A percentile compares a stretch with the other conserved stretches of the same genome.
phyloP scores from a whole-genome alignment of 2,888 invertebrate species.

The Campoletis raptor region DNA sequence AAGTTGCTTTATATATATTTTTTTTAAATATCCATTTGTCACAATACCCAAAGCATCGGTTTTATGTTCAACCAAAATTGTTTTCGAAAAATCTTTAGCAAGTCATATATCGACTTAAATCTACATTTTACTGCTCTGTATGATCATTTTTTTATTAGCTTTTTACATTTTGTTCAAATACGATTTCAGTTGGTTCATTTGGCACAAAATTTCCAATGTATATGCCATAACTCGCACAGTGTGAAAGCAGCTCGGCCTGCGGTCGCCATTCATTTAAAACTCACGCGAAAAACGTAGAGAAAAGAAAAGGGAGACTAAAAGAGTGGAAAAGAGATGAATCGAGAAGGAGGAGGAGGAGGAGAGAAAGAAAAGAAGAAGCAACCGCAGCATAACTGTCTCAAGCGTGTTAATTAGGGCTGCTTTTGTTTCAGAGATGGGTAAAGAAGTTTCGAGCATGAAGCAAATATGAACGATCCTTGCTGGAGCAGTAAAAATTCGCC shows the following conservation, averaged over 20 bases:
- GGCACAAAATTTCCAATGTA: constrained; percentile 16
- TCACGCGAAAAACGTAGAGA: constrained; percentile 72
- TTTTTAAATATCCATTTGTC: not conserved
- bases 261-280: constrained; percentile 71
- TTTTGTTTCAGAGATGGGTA: constrained; percentile 78
- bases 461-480: constrained; percentile 79
- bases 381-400: constrained; percentile 76
- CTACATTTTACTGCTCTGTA: not conserved
- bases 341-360: not conserved
- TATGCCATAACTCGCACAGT: constrained; percentile 1
- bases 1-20: too few relatives aligned
- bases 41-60: not conserved
- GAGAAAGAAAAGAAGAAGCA: constrained; percentile 65
- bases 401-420: constrained; percentile 83
- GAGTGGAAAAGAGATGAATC: constrained; percentile 37
- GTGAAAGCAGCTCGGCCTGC: constrained; percentile 37
- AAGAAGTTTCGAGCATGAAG: constrained; percentile 77
- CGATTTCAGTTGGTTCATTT: not conserved
- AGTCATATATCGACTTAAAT: not conserved
- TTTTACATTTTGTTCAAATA: not conserved
- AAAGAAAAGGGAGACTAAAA: constrained; percentile 26
- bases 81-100: not conserved
- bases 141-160: not conserved
- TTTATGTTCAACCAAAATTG: not conserved
- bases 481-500: constrained; percentile 43